Evolutionary conservation across 1,140 invertebrate species (phyloP), one percentile per base, ranked within the genome.

Genomic region (Triops cancriformis): DNA sequence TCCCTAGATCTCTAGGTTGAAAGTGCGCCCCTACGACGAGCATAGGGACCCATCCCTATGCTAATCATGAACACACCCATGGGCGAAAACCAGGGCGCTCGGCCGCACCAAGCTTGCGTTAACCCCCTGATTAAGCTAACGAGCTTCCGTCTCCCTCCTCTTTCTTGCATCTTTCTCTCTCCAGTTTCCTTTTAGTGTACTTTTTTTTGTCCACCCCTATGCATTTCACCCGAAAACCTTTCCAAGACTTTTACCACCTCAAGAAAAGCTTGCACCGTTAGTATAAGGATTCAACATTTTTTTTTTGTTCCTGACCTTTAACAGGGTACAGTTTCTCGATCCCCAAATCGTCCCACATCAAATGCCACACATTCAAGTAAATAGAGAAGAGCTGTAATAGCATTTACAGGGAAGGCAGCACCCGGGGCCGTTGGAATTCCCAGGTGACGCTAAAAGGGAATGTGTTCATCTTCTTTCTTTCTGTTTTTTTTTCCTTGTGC

Each of bases 11-110:
- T 6, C 5, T 18, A 64, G 5, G 51, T n/a, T 23, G 5, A 64
- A 23, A 37, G 31, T 37, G 7, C 31, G 31, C 31, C 31, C 31
- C 31, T 37, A 37, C 31, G 2, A 37, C 2, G 31, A 37, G 31
- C 31, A 37, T 37, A 37, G 31, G 31, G 7, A 23, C 23, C 51
- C 23, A 64, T 23, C 51, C 51, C 23, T 64, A 64, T 64, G 51
- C 51, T 64, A 64, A 64, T 64, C 51, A 64, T 23, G 23, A 64
- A 64, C 10, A 64, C 14, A 64, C 18, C 51, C 18, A 18, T 12
- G 51, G n/a, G 51, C 51, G 51, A 64, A 64, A 64, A 64, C 51
- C 18, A 64, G 51, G 51, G 51, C 51, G 51, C 51, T 64, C 51
- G 51, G 51, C 51, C 51, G 51, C 51, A 23, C 51, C 51, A 64